Conservation (phyloP, 2,797 vertebrate genomes). For the Acridotheres tristis region DNA sequence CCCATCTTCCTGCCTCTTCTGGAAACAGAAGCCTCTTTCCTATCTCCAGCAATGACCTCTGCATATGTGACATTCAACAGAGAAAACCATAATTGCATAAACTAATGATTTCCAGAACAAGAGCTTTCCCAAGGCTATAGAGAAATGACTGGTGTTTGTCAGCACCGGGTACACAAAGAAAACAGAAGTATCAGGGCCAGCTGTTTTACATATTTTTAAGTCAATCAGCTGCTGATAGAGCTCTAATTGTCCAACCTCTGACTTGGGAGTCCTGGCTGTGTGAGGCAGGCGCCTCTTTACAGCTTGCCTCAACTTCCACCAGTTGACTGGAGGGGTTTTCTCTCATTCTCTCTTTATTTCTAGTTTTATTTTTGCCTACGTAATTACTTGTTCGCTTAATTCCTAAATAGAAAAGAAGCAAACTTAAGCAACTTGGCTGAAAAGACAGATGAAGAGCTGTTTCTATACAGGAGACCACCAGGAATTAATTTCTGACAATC, state of each 20-base stretch:
- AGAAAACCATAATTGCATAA: not conserved
- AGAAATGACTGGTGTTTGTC: constrained; percentile 21
- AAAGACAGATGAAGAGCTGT: not conserved
- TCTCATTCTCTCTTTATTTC: not conserved
- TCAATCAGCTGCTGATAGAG: not conserved
- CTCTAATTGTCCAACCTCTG: not conserved
- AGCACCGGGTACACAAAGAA: accelerated
- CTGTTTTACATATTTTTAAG: constrained; percentile 18
- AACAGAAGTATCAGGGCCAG: not conserved
- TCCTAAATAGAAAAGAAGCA: not conserved
- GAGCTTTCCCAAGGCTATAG: constrained; percentile 21
- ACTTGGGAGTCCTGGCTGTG: not conserved
- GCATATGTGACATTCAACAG: not conserved
- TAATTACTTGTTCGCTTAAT: not conserved
- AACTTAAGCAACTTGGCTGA: not conserved
- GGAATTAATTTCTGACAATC: constrained; percentile 20
- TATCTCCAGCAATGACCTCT: not conserved
- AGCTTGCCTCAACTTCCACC: not conserved
- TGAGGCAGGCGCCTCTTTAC: accelerated
- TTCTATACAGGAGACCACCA: not conserved
- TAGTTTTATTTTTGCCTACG: not conserved
- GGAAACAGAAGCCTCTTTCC: not conserved
- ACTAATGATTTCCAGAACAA: not conserved
- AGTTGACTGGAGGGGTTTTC: not conserved
- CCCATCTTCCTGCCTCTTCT: not conserved